Percentiles rank a stretch among this genome's conserved stretches.
phyloP scores from a whole-genome alignment of 2,113 vertebrate species.

The Mastomys natalensis region DNA sequence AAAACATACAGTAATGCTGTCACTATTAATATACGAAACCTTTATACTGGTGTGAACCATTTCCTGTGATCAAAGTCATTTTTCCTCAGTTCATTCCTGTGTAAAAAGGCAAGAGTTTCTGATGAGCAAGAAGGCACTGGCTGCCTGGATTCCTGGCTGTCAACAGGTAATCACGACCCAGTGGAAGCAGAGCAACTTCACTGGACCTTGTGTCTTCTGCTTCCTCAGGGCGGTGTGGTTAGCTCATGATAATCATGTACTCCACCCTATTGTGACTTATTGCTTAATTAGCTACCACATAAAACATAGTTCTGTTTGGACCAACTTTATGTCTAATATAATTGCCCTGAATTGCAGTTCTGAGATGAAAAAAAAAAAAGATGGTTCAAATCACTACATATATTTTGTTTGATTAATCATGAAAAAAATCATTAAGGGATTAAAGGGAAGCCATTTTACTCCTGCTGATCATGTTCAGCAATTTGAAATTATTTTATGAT shows the following conservation, averaged over 20 bases:
- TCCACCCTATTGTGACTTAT: conserved; percentile 75
- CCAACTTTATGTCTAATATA: conserved; percentile 85
- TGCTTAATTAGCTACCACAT: conserved; percentile 85
- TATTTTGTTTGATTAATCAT: conserved; percentile 89
- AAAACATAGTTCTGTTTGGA: conserved; percentile 85
- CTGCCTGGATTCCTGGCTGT: conserved; percentile 51
- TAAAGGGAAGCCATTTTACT: conserved; percentile 88
- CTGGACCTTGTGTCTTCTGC: conserved; percentile 57
- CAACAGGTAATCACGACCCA: conserved; percentile 78
- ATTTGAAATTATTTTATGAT: conserved; percentile 90
- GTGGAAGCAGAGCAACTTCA: conserved; percentile 75
- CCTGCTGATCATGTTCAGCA: conserved; percentile 87
- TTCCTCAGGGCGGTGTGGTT: conserved; percentile 81
- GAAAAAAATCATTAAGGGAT: conserved; percentile 88
- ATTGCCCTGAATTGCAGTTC: conserved; percentile 84
- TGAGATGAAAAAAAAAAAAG: conserved; percentile 78
- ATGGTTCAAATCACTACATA: conserved; percentile 85
- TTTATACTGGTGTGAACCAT: conserved; percentile 49
- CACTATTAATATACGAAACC: conserved; percentile 48
- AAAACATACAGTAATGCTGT: conserved; percentile 54
- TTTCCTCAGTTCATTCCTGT: conserved; percentile 62
- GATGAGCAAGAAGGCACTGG: conserved; percentile 63
- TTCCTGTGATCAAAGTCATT: conserved; percentile 70
- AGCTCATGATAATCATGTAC: conserved; percentile 76
- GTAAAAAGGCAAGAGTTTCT: conserved; percentile 73